phyloP scores from a whole-genome alignment of 2,113 vertebrate genomes.

The Dicentrarchus labrax region DNA sequence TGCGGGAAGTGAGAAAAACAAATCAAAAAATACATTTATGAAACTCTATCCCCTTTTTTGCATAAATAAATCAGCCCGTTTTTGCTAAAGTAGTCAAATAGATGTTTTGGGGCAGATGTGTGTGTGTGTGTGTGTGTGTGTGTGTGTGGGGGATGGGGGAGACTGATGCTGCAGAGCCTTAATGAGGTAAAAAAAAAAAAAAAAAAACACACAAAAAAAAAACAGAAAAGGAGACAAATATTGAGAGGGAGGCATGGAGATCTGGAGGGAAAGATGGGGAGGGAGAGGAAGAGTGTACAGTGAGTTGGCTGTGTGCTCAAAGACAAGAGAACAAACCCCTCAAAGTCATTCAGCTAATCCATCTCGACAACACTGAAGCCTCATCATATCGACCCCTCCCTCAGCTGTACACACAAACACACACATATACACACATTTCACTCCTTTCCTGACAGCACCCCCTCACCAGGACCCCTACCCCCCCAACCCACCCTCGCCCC shows the following conservation, averaged over 20 bases:
- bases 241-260: constrained; percentile 50
- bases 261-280: constrained; percentile 30
- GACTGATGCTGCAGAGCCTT: constrained; percentile 44
- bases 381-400: constrained; percentile 79
- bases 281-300: constrained; percentile 56
- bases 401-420: constrained; percentile 66
- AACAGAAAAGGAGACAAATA: constrained; percentile 46
- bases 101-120: constrained; percentile 47
- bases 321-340: constrained; percentile 82
- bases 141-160: neutral
- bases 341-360: constrained; percentile 82
- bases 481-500: neutral
- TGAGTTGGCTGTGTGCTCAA: constrained; percentile 73
- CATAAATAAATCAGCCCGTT: constrained; percentile 44
- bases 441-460: constrained; percentile 61
- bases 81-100: neutral
- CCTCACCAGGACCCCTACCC: neutral
- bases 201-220: neutral
- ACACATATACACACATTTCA: constrained; percentile 61
- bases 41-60: constrained; percentile 8
- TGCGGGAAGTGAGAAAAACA: constrained; percentile 14
- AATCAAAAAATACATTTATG: constrained; percentile 26
- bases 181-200: constrained; percentile 51
- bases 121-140: too few relatives aligned
- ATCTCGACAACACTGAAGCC: constrained; percentile 81